Evolutionary conservation across 2,888 invertebrate species (phyloP), one percentile per base, ranked within the genome.

Genomic region (Habroteleia sp.): DNA sequence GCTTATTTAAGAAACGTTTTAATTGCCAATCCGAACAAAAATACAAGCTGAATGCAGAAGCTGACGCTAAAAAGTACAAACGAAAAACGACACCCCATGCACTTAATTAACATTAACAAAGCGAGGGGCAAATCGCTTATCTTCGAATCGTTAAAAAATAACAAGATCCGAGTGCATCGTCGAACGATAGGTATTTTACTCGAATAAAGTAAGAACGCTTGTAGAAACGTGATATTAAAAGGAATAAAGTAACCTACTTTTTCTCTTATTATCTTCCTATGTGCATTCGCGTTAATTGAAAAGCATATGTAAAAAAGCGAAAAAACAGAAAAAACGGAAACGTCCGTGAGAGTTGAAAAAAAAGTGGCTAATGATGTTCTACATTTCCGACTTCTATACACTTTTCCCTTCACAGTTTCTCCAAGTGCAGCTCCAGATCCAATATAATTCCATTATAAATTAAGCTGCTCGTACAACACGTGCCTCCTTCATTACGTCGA

Each of bases 401-500:
- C 73, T 66, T 66, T 73, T 66, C 46, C 60, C 66, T 62, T 16
- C 56, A 54, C 73, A 66, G 66, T 74, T 73, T 65, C 73, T 66
- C 56, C 52, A 66, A 73, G 73, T 73, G 65, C 73, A 60, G 65
- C 65, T 66, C 60, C 66, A 74, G 54, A 74, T 62, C 54, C 73
- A 74, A 74, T 66, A 74, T 66, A 66, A 74, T 74, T 66, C 54
- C 73, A 66, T 66, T 74, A 74, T 74, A 74, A 74, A 74, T 66
- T 66, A 73, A 73, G 66, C 73, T 66, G 65, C 60, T 66, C 66
- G 73, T 66, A 73, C 58, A 73, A 73, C 66, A 66, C 73, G 66
- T 66, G 60, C 73, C 66, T 66, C 39, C 73, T 73, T 73, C 66
- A 73, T 73, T 73, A 73, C 73, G 58, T 58, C 65, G 52, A 63